These are phyloP conservation scores for Oryzias curvinotus DNA, from an alignment of 2,113 vertebrate genomes.

Conservation along the genomic window DNA sequence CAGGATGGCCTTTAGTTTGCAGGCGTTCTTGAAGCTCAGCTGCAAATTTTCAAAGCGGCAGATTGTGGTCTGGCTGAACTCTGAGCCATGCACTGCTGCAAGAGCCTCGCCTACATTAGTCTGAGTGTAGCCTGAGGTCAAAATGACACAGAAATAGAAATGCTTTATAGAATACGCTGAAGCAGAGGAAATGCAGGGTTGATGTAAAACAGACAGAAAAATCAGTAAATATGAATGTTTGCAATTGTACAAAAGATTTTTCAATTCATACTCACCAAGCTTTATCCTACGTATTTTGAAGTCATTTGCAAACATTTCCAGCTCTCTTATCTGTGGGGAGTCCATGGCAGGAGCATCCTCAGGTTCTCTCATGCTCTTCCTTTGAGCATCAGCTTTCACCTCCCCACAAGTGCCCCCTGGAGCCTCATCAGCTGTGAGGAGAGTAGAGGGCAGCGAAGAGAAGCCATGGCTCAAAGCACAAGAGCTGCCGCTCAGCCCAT, in stretches of 20 bases:
- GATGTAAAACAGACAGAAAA: neutral
- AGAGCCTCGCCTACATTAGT: constrained; percentile 98
- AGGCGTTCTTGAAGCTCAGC: constrained; percentile 97
- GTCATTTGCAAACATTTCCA: constrained; percentile 97
- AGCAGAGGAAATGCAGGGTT: neutral
- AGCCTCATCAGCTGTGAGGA: constrained; percentile 83
- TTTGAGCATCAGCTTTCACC: constrained; percentile 88
- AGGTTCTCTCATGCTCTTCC: constrained; percentile 80
- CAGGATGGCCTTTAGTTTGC: constrained; percentile 95
- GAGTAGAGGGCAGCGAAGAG: constrained; percentile 83
- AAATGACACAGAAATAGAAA: constrained; percentile 19
- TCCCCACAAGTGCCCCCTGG: constrained; percentile 68
- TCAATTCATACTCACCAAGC: constrained; percentile 77
- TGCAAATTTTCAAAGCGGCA: constrained; percentile 98
- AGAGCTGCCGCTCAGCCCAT: constrained; percentile 80
- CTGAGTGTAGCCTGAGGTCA: constrained; percentile 89
- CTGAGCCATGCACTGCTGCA: constrained; percentile 94
- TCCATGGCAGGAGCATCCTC: constrained; percentile 91
- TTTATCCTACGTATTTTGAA: constrained; percentile 97
- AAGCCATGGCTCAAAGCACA: constrained; percentile 88
- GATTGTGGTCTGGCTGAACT: constrained; percentile 98
- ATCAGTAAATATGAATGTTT: neutral
- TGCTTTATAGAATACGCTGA: neutral
- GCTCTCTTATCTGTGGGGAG: constrained; percentile 93
- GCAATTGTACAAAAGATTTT: neutral